Base-by-base conservation (phyloP, 92 coral and sea anemone species). In the Actinernus sp. region DNA sequence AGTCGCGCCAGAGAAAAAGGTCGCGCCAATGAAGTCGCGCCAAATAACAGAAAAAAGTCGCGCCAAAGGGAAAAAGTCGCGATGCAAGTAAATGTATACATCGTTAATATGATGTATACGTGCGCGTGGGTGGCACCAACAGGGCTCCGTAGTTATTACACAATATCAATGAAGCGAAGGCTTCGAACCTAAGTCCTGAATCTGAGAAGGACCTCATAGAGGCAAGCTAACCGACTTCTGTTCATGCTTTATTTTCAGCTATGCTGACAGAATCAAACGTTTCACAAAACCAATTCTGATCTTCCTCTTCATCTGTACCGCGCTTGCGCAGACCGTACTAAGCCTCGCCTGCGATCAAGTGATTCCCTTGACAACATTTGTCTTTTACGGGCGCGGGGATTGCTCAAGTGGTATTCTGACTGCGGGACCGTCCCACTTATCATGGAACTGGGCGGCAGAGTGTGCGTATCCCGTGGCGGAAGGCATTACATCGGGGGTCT, bases 381-480 rank as follows among this genome's bases (percentile, higher is more conserved):
- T 72, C 16, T 80, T 94, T 76, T 94, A 71, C 72, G 70, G 81
- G 20, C 60, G 93, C n/a, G 96, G 93, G 3, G 76, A 85, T 23
- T n/a, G n/a, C n/a, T 56, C 79, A 0, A 87, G 85, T 20, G 78
- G 79, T 60, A 89, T 94, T 38, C 83, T 94, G 44, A 77, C 73
- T 18, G 65, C 88, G 26, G 98, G 95, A 2, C 80, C 88, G 3
- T 88, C 91, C 1, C 98, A 97, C 1, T 59, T 94, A 31, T 40
- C 87, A 20, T 83, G 87, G 89, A 97, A 94, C 45, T 81, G 90
- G 24, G 98, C 97, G 7, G 98, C 84, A 0, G 98, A 94, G 73
- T 87, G 96, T 66, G 28, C 98, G 3, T 94, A 74, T 58, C 98
- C 98, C 3, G 98, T 94, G 0, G 98, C 98, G 2, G 98, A 94